Conservation (phyloP, 2,888 invertebrate species). For the Cheilosia urbana region DNA sequence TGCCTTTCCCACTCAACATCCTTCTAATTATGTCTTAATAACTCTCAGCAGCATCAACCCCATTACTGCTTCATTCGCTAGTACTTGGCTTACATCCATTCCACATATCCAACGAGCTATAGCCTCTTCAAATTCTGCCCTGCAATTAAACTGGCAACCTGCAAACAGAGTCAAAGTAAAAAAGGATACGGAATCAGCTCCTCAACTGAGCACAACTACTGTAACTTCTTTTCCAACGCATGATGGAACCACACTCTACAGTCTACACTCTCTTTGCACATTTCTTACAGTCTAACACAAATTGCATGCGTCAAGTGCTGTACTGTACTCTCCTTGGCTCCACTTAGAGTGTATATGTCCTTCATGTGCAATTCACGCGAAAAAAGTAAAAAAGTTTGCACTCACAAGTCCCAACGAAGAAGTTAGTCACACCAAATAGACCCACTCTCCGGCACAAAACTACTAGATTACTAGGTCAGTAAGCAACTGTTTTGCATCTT, state of each 20-base stretch:
- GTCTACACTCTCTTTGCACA: neutral
- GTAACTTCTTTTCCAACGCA: constrained; percentile 9
- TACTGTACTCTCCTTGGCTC: neutral
- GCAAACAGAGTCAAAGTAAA: neutral
- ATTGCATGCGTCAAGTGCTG: constrained; percentile 8
- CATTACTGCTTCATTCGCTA: constrained; percentile 1
- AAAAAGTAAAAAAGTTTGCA: constrained; percentile 60
- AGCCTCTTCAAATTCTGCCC: constrained; percentile 29
- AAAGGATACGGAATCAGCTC: neutral
- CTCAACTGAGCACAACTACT: neutral
- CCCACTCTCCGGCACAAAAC: neutral
- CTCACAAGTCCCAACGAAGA: constrained; percentile 37
- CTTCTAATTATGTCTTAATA: constrained; percentile 11
- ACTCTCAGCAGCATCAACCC: neutral
- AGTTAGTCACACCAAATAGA: constrained; percentile 31
- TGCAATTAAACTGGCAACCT: constrained; percentile 27
- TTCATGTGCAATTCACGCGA: constrained; percentile 61
- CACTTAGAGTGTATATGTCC: neutral
- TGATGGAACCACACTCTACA: neutral
- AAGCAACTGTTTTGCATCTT: constrained; percentile 35
- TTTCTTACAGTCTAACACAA: neutral
- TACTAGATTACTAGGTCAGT: constrained; percentile 59
- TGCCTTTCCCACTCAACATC: neutral
- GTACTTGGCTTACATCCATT: constrained; percentile 21
- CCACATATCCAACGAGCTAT: neutral